Percentiles rank a stretch among this genome's conserved stretches.
These are phyloP conservation scores for Sebastes taczanowskii DNA, from an alignment of 2,797 vertebrate species.

Conservation along the genomic window DNA sequence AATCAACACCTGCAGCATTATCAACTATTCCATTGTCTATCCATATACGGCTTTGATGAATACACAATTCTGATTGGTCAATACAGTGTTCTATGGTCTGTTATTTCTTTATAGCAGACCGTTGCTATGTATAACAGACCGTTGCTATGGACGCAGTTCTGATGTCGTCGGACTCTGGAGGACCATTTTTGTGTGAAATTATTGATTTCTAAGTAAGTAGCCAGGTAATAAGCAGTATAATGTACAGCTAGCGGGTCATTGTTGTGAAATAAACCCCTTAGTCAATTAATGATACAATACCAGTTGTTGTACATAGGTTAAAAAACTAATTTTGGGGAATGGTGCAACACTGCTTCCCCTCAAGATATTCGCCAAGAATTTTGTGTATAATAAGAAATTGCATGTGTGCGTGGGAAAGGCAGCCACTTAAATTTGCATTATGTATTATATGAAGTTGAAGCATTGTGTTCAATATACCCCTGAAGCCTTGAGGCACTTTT, in stretches of 20 bases:
- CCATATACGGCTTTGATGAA: background rate
- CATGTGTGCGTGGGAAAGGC: background rate
- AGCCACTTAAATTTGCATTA: background rate
- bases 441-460: background rate
- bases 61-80: background rate
- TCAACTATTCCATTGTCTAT: background rate
- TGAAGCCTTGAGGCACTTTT: background rate
- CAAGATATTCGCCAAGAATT: background rate
- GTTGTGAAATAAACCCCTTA: background rate
- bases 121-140: too few relatives aligned
- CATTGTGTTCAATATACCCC: background rate
- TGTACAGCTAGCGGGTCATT: background rate
- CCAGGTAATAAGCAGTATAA: background rate
- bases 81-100: background rate
- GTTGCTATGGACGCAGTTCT: background rate
- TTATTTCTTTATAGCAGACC: background rate
- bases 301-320: background rate
- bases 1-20: background rate
- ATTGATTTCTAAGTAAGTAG: background rate
- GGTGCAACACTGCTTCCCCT: background rate
- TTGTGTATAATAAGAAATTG: background rate
- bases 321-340: background rate
- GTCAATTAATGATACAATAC: background rate
- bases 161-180: background rate
- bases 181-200: background rate